These are phyloP conservation scores for Polyploca ridens DNA, from an alignment of 2,888 invertebrate genomes.

Conservation along the genomic window DNA sequence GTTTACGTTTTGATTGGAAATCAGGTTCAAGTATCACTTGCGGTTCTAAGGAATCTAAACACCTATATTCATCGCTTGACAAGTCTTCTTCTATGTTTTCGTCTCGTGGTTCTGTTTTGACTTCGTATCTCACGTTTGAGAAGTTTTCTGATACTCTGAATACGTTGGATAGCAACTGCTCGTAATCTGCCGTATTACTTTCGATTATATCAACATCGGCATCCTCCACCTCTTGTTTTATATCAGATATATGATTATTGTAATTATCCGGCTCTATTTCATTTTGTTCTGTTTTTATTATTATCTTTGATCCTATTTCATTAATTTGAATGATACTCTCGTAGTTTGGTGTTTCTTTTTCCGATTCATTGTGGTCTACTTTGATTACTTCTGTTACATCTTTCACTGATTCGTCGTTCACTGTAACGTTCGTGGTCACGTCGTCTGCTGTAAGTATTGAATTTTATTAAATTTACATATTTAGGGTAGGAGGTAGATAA, in stretches of 20 bases:
- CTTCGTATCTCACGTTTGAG: background rate
- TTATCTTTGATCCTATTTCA: background rate
- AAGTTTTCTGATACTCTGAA: background rate
- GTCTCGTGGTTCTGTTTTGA: background rate
- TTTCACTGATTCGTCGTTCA: too few relatives aligned
- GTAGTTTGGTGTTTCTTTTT: too few relatives aligned
- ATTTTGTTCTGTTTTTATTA: background rate
- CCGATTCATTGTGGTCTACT: too few relatives aligned
- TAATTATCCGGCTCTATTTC: background rate
- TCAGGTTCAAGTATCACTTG: background rate
- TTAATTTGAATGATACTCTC: background rate
- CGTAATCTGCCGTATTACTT: constrained; percentile 5
- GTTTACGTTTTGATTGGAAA: background rate
- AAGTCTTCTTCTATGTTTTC: background rate
- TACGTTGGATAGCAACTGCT: background rate
- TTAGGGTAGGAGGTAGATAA: too few relatives aligned
- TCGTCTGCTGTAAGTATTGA: too few relatives aligned
- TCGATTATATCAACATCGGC: background rate
- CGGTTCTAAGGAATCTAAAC: background rate
- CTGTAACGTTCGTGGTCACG: too few relatives aligned
- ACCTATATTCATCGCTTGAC: background rate
- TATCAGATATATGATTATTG: background rate
- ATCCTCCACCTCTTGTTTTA: background rate
- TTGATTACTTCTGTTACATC: too few relatives aligned
- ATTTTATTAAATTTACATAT: too few relatives aligned